Evolutionary conservation across 2,888 invertebrate species (phyloP).

Genomic region (Spicauda simplicius): DNA sequence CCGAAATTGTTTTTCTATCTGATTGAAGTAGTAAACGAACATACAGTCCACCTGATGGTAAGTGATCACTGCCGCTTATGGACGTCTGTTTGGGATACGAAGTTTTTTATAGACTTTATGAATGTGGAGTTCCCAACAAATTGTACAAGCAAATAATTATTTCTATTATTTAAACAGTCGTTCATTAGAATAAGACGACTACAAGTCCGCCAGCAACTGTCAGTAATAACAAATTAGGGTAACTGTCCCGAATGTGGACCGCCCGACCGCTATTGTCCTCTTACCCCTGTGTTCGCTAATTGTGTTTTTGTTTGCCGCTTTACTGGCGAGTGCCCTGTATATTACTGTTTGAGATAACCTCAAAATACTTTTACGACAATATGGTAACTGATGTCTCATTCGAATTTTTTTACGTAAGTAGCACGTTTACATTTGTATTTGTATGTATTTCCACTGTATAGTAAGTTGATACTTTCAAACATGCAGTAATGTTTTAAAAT

Average conservation of each 20-base stretch:
- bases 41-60: too few species aligned
- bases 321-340: conserved; percentile 43
- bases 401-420: background rate
- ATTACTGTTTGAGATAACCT: conserved; percentile 24
- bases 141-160: conserved; percentile 12
- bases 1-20: too few species aligned
- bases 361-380: conserved; percentile 9
- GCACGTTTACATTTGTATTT: too few species aligned
- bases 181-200: conserved; percentile 68
- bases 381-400: conserved; percentile 7
- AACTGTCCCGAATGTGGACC: conserved; percentile 61
- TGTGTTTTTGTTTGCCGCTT: conserved; percentile 79
- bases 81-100: too few species aligned
- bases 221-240: conserved; percentile 80
- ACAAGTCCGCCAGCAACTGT: conserved; percentile 62
- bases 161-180: conserved; percentile 10
- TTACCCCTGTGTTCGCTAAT: conserved; percentile 65
- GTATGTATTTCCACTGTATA: too few species aligned
- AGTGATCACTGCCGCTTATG: too few species aligned
- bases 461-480: too few species aligned
- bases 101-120: background rate
- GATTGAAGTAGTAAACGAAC: too few species aligned
- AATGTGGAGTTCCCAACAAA: background rate
- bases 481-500: too few species aligned
- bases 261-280: conserved; percentile 59